Evolutionary conservation across 1,140 invertebrate genomes (phyloP).

Genomic region (Magallana gigas): DNA sequence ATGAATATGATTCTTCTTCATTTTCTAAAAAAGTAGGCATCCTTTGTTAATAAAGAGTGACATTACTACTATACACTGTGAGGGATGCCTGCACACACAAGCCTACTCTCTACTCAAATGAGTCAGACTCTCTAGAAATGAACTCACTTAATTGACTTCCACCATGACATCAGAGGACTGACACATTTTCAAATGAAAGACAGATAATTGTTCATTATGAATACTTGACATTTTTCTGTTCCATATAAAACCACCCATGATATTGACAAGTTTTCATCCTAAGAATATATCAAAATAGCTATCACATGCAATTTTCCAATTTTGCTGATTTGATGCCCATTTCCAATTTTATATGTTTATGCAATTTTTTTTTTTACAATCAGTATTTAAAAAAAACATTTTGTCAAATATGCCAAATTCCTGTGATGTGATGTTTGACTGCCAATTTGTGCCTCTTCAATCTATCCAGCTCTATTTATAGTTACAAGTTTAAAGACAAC

Average conservation of each 20-base stretch:
- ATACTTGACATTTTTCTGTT: too few species aligned
- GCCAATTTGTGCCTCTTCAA: not conserved
- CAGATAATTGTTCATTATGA: too few species aligned
- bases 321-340: too few species aligned
- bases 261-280: too few species aligned
- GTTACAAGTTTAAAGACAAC: not conserved
- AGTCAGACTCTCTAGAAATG: not conserved
- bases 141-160: conserved; percentile 16
- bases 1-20: too few species aligned
- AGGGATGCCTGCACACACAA: not conserved
- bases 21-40: not conserved
- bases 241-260: too few species aligned
- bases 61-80: not conserved
- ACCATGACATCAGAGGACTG: not conserved
- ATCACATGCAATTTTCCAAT: too few species aligned
- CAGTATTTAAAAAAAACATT: not conserved
- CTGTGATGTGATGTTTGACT: not conserved
- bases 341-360: too few species aligned
- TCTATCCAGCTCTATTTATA: not conserved
- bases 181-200: not conserved
- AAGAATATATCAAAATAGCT: too few species aligned
- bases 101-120: not conserved
- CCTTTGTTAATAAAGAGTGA: not conserved
- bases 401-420: not conserved
- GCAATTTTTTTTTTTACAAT: too few species aligned